Evolutionary conservation across 2,797 vertebrate species (phyloP).

Genomic region (Acanthiza pusilla): DNA sequence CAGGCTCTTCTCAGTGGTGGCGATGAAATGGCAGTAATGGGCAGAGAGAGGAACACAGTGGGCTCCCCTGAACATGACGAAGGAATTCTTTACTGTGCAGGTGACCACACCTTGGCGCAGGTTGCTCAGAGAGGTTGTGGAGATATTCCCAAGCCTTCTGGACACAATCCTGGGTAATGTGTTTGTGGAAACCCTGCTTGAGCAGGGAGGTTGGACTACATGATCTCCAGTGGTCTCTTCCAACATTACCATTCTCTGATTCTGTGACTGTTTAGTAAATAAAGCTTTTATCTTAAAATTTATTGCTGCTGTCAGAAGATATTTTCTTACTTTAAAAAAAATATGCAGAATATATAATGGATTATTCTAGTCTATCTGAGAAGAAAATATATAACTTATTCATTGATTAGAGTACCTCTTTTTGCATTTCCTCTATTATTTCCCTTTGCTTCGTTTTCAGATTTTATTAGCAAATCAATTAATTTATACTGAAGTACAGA

Average conservation of each 20-base stretch:
- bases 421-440: not conserved
- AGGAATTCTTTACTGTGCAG: not conserved
- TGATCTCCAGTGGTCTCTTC: not conserved
- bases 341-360: not conserved
- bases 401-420: not conserved
- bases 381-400: not conserved
- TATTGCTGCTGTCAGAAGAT: not conserved
- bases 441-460: not conserved
- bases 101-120: not conserved
- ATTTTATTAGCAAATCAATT: not conserved
- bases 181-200: not conserved
- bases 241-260: not conserved
- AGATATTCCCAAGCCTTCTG: not conserved
- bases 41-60: not conserved
- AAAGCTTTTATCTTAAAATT: not conserved
- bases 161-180: not conserved
- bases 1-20: too few relatives aligned
- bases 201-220: not conserved
- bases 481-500: not conserved
- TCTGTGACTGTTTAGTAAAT: not conserved
- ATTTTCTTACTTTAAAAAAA: not conserved
- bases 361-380: not conserved
- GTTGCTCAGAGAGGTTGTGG: not conserved
- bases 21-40: not conserved
- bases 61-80: not conserved